Evolutionary conservation across 1,140 invertebrate species (phyloP).

Genomic region (Geopemphigus sp.): DNA sequence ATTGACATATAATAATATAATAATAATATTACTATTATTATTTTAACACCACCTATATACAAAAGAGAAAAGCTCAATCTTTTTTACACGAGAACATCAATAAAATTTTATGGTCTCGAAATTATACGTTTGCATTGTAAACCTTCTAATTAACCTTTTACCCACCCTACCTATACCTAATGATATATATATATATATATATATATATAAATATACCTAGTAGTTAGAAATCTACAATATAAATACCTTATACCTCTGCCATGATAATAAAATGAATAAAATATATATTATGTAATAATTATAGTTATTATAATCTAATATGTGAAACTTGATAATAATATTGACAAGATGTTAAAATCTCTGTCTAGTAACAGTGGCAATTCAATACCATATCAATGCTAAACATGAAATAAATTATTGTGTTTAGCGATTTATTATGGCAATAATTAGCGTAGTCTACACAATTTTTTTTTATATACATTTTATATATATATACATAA

Average conservation of each 20-base stretch:
- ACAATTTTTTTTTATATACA: slow-evolving; percentile 41
- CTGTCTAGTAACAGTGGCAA: slow-evolving; percentile 49
- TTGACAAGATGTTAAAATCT: slow-evolving; percentile 39
- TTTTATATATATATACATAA: slow-evolving; percentile 42
- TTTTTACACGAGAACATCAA: not conserved
- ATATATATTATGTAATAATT: no score
- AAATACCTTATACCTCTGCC: not conserved
- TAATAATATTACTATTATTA: not conserved
- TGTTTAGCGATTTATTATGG: slow-evolving; percentile 48
- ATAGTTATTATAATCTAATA: not conserved
- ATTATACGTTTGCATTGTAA: not conserved
- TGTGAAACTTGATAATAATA: slow-evolving; percentile 49
- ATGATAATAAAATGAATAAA: no score
- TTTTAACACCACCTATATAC: not conserved
- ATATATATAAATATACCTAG: not conserved
- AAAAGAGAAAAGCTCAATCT: slow-evolving; percentile 38
- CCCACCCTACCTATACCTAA: not conserved
- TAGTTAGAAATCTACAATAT: not conserved
- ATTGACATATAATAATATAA: not conserved
- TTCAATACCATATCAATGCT: slow-evolving; percentile 49
- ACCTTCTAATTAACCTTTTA: not conserved
- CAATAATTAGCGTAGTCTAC: slow-evolving; percentile 48
- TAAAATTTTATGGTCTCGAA: slow-evolving; percentile 9
- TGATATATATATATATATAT: not conserved
- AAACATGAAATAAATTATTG: slow-evolving; percentile 23